These are phyloP conservation scores for Drosophila conformis DNA, from an alignment of 2,888 invertebrate genomes.

Conservation along the genomic window DNA sequence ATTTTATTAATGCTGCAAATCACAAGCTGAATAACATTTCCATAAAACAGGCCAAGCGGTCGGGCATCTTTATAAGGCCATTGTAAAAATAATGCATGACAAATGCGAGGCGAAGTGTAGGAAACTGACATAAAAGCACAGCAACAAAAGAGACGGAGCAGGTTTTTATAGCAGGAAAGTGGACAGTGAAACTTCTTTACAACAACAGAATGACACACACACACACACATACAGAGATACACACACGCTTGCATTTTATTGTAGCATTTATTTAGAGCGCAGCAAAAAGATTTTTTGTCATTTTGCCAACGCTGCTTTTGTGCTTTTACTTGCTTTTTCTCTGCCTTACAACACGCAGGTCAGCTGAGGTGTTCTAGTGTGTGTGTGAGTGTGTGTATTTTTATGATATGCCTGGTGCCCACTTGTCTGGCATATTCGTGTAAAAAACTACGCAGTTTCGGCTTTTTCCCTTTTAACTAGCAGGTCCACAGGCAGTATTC, in stretches of 20 bases:
- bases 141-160: slow-evolving; percentile 22
- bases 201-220: slow-evolving; percentile 11
- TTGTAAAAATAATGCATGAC: slow-evolving; percentile 17
- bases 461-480: slow-evolving; percentile 10
- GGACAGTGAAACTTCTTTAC: slow-evolving; percentile 35
- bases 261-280: slow-evolving; percentile 47
- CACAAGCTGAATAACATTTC: slow-evolving; percentile 53
- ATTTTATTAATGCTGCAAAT: slow-evolving; percentile 66
- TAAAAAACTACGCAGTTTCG: slow-evolving; percentile 61
- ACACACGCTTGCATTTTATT: slow-evolving; percentile 33
- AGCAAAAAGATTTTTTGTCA: slow-evolving; percentile 49
- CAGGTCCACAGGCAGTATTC: slow-evolving; percentile 20
- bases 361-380: slow-evolving; percentile 23
- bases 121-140: slow-evolving; percentile 26
- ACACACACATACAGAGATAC: not conserved
- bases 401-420: slow-evolving; percentile 60
- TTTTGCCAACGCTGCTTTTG: slow-evolving; percentile 47
- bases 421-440: slow-evolving; percentile 59
- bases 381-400: slow-evolving; percentile 15
- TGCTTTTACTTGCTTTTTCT: slow-evolving; percentile 14
- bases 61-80: not conserved
- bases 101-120: slow-evolving; percentile 9
- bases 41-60: slow-evolving; percentile 22
- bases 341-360: slow-evolving; percentile 24
- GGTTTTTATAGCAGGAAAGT: slow-evolving; percentile 26